Evolutionary conservation across 2,797 vertebrate species (phyloP).

Genomic region (Falco biarmicus): DNA sequence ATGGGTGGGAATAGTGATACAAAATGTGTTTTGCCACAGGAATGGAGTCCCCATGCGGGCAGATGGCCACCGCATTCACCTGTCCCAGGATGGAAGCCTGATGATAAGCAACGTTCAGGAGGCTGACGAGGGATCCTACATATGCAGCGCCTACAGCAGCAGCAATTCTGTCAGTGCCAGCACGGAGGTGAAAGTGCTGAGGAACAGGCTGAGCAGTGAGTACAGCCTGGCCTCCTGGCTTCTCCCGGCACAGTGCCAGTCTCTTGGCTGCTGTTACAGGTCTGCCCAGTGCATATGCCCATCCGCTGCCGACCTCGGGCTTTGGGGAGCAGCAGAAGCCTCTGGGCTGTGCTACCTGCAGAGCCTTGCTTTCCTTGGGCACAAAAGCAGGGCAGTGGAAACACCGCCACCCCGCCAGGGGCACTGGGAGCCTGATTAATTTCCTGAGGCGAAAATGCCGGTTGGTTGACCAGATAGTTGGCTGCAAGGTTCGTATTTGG

Average conservation of each 20-base stretch:
- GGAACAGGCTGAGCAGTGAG: slow-evolving; percentile 77
- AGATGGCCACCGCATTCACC: slow-evolving; percentile 81
- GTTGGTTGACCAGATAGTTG: neutral
- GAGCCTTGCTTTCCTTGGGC: neutral
- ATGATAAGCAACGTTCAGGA: slow-evolving; percentile 81
- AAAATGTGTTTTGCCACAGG: slow-evolving; percentile 67
- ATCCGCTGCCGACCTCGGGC: fast-evolving
- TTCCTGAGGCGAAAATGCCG: neutral
- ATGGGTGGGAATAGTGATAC: neutral
- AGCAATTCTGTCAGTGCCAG: slow-evolving; percentile 91
- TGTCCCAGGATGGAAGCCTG: slow-evolving; percentile 87
- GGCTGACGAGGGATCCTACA: slow-evolving; percentile 91
- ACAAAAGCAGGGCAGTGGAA: neutral
- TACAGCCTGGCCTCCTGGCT: neutral
- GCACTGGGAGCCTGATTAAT: neutral
- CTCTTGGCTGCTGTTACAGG: fast-evolving
- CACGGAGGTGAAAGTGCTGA: slow-evolving; percentile 86
- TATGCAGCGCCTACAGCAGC: slow-evolving; percentile 91
- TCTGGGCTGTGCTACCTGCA: neutral
- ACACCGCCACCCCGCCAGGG: too few species aligned
- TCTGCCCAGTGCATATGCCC: fast-evolving
- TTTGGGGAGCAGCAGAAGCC: neutral
- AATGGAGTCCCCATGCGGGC: slow-evolving; percentile 89
- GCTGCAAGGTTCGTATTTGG: neutral
- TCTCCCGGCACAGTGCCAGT: fast-evolving